phyloP scores from a whole-genome alignment of 2,888 invertebrate species.

The Aphelenchoides bicaudatus region DNA sequence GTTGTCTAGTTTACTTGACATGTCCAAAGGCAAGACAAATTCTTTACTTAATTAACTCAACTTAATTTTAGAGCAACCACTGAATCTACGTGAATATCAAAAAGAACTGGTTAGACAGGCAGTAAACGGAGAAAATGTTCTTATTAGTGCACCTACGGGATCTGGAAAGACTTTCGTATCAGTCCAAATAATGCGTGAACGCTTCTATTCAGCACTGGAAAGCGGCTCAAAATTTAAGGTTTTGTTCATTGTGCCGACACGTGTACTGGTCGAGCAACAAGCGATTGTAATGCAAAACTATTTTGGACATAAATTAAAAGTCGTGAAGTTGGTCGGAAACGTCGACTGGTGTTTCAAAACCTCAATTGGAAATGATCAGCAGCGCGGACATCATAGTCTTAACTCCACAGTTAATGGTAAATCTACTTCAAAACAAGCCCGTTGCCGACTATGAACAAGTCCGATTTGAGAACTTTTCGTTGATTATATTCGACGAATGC shows the following conservation, averaged over 20 bases:
- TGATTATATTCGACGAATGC: constrained; percentile 55
- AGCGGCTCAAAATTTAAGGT: constrained; percentile 11
- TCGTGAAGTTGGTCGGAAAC: constrained; percentile 46
- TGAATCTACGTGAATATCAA: constrained; percentile 43
- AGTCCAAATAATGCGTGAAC: constrained; percentile 40
- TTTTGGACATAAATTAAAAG: constrained; percentile 27
- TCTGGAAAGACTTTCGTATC: constrained; percentile 57
- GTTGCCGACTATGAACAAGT: constrained; percentile 43
- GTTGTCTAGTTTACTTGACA: no score
- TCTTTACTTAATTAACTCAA: no score
- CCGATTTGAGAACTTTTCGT: constrained; percentile 47
- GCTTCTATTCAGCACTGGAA: constrained; percentile 14
- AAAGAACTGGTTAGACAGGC: constrained; percentile 35
- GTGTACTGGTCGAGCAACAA: constrained; percentile 56
- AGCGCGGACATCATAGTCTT: constrained; percentile 42
- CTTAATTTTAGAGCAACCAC: no score
- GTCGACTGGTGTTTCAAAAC: constrained; percentile 24
- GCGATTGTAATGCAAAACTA: constrained; percentile 35
- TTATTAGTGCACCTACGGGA: constrained; percentile 57
- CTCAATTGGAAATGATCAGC: constrained; percentile 29
- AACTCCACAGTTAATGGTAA: constrained; percentile 53
- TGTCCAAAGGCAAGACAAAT: no score
- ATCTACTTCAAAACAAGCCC: constrained; percentile 48
- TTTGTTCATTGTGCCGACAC: constrained; percentile 53
- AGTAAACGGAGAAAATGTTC: constrained; percentile 34